Base-by-base conservation (phyloP, 2,113 vertebrate species). In the Pygoscelis antarcticus region DNA sequence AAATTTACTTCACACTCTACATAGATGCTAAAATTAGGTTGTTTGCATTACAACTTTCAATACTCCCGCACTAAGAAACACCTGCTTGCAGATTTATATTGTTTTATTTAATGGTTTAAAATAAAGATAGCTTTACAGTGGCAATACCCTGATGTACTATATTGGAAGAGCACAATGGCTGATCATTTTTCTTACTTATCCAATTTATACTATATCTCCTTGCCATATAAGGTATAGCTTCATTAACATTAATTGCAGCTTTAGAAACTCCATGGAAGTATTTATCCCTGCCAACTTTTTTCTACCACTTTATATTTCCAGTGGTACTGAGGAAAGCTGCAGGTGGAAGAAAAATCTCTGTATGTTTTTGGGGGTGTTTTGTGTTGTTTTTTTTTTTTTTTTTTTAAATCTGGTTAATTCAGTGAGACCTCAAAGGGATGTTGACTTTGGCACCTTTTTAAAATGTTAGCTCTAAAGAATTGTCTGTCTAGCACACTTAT, bases 11-110 rank as follows among this genome's bases (percentile, higher is more conserved):
- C 98, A 38, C 95, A 90, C 98, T 97, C 97, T 90, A 87, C 84
- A 77, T 84, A 96, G 97, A 98, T 97, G 97, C 98, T 98, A 98
- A 98, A 98, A 98, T 98, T 98, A 98, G 98, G 98, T 97, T 98
- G 97, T 98, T 98, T 98, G 98, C 97, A 83, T 98, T 98, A 96
- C 98, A 98, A 96, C 98, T 98, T 98, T 68, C 97, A 96, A 90
- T 79, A 83, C 97, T 98, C 96, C 96, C 13, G 83, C 97, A 97
- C 97, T 97, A 98, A 98, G 97, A 97, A 98, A 98, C 98, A 98
- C 98, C 98, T 98, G 98, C 98, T 97, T 97, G 93, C 95, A 97
- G 98, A 98, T 98, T 98, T 98, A 98, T 98, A 97, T 97, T 96
- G 96, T 97, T 98, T 98, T 98, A 96, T 98, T 97, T 98, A 93